Base-by-base conservation (phyloP, 2,888 invertebrate species). In the Caenorhabditis sp. region DNA sequence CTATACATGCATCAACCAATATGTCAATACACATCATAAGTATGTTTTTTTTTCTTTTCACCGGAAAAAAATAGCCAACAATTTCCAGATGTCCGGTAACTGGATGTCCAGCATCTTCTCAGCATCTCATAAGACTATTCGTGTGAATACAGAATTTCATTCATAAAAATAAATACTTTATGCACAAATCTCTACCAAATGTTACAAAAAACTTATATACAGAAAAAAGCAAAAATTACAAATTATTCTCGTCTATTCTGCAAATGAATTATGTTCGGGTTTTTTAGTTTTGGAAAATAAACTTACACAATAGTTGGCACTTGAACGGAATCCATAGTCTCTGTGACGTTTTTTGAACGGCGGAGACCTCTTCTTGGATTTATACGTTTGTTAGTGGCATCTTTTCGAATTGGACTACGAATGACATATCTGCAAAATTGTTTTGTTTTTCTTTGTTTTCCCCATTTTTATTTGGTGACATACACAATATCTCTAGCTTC, bases 401-500 rank as follows among this genome's bases (percentile, higher is more conserved):
- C 69, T 64, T 85, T 83, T 43, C 65, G 67, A 14, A 84, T 68
- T 4, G 84, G 82, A 60, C 82, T 80, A 27, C 82, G 76, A 23
- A 81, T 67, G 2, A 81, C 81, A 61, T 81, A 81, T 10, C 81
- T 79, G 54, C n/a, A 69, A 58, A 31, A 10, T 31, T 31, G 31
- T 31, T 6, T 31, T n/a, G n/a, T n/a, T n/a, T n/a, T n/a, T n/a
- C n/a, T n/a, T n/a, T n/a, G n/a, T n/a, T n/a, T n/a, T n/a, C n/a
- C n/a, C n/a, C n/a, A n/a, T n/a, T n/a, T 6, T 31, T 31, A 23
- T 59, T 14, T 31, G 4, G 31, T 24, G 19, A 90, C 92, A 92
- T 91, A 97, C 93, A 97, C 94, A 69, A 97, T 93, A 89, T 97
- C 97, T 63, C 95, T 95, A 88, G 94, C 94, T 89, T 96, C 95